Percentiles rank a stretch among this genome's conserved stretches.
phyloP scores from a whole-genome alignment of 2,888 invertebrate species.

The Microplitis deprimator region DNA sequence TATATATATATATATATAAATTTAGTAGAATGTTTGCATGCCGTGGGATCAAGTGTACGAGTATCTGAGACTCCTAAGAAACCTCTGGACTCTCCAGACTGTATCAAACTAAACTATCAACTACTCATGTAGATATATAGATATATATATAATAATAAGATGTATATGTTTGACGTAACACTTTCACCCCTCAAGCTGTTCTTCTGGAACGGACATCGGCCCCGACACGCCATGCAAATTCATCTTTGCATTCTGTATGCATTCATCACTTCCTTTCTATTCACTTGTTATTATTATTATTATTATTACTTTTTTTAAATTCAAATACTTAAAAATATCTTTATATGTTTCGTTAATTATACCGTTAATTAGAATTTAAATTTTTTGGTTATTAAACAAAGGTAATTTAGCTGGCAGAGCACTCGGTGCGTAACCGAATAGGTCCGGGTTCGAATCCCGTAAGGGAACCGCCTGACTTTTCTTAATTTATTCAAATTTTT shows the following conservation, averaged over 20 bases:
- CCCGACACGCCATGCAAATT: conserved; percentile 23
- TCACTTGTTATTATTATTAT: neutral
- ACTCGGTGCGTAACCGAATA: too few species aligned
- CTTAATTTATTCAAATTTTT: too few species aligned
- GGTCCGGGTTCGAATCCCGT: too few species aligned
- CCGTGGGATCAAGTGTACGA: conserved; percentile 22
- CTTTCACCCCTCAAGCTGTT: conserved; percentile 63
- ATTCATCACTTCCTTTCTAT: conserved; percentile 8
- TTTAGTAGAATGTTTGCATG: conserved; percentile 12
- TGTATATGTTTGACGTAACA: conserved; percentile 65
- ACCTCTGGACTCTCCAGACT: neutral
- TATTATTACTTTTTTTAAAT: too few species aligned
- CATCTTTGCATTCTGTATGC: conserved; percentile 21
- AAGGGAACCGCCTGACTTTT: too few species aligned
- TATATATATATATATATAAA: conserved; percentile 24
- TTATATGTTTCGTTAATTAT: neutral
- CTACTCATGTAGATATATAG: conserved; percentile 44
- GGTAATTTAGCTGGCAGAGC: too few species aligned
- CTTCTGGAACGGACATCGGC: conserved; percentile 34
- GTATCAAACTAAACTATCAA: conserved; percentile 1
- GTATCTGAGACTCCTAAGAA: neutral
- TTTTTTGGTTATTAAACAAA: neutral
- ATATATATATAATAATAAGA: conserved; percentile 58
- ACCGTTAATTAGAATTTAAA: neutral
- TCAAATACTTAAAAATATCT: neutral